Percentiles rank a stretch among this genome's conserved stretches.
Conservation (phyloP, 92 coral and sea anemone species). For the Epizoanthus illoricatus region DNA sequence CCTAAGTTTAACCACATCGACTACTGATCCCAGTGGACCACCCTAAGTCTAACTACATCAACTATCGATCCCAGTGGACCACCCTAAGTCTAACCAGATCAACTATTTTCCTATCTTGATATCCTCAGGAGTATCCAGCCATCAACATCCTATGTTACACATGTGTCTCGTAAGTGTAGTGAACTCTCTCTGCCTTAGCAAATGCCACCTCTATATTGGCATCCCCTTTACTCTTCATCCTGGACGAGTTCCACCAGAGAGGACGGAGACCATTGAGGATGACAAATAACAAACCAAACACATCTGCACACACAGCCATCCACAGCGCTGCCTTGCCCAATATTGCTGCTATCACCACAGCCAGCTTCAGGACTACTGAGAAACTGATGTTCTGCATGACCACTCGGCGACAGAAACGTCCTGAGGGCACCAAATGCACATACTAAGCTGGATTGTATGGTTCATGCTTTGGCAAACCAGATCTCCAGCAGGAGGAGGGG, state of each 20-base stretch:
- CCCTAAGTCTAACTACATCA: no score
- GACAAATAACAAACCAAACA: slow-evolving; percentile 79
- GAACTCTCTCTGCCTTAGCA: slow-evolving; percentile 33
- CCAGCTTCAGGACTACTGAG: slow-evolving; percentile 81
- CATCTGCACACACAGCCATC: slow-evolving; percentile 97
- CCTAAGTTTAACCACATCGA: no score
- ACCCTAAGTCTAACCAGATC: no score
- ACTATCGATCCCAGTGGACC: no score
- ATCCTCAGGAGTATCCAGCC: no score
- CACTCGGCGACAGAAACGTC: slow-evolving; percentile 76
- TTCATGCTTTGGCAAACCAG: no score
- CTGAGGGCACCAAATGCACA: background rate
- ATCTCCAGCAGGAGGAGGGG: no score
- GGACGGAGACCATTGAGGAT: slow-evolving; percentile 91
- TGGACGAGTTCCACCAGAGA: slow-evolving; percentile 76
- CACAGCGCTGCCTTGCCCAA: slow-evolving; percentile 79
- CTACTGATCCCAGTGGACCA: no score
- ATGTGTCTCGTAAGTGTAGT: slow-evolving; percentile 48
- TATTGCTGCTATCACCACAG: slow-evolving; percentile 77
- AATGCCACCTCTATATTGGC: slow-evolving; percentile 42
- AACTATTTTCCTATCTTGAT: no score
- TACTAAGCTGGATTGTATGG: background rate
- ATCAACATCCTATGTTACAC: slow-evolving; percentile 1
- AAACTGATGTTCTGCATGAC: slow-evolving; percentile 76
- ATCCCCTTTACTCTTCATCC: slow-evolving; percentile 23